These are phyloP conservation scores for Cephalopholis sonnerati DNA, from an alignment of 2,113 vertebrate species.

Conservation along the genomic window DNA sequence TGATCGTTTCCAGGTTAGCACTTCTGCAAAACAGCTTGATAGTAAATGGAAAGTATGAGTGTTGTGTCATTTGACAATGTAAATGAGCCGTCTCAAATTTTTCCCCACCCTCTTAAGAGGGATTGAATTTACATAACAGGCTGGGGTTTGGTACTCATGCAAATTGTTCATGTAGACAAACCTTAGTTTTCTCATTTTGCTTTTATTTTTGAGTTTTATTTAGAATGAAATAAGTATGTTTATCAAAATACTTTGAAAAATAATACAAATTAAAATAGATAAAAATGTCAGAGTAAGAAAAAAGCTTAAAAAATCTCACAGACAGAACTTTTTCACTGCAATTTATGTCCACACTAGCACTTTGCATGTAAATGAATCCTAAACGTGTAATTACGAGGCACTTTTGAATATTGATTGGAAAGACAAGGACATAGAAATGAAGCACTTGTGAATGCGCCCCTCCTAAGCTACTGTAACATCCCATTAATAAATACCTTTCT, in stretches of 20 bases:
- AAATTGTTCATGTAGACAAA: constrained; percentile 58
- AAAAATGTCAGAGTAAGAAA: not conserved
- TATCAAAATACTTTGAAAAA: constrained; percentile 18
- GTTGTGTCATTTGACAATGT: constrained; percentile 83
- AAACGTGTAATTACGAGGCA: constrained; percentile 67
- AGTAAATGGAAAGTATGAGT: constrained; percentile 83
- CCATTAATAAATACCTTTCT: constrained; percentile 78
- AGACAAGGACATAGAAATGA: constrained; percentile 68
- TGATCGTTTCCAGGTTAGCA: constrained; percentile 50
- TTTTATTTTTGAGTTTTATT: constrained; percentile 21
- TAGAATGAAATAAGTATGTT: constrained; percentile 14
- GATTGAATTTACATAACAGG: constrained; percentile 82
- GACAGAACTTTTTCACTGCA: constrained; percentile 54
- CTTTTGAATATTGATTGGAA: constrained; percentile 76
- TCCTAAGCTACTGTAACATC: constrained; percentile 56
- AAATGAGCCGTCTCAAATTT: constrained; percentile 77
- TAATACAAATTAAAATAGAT: not conserved
- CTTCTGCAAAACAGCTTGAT: constrained; percentile 68
- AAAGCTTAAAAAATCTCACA: constrained; percentile 6
- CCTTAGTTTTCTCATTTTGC: constrained; percentile 34
- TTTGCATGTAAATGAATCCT: constrained; percentile 72
- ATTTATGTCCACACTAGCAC: constrained; percentile 57
- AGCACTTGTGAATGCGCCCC: constrained; percentile 59
- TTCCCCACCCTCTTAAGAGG: constrained; percentile 80
- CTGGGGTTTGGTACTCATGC: constrained; percentile 72